Base-by-base conservation (phyloP, 2,113 vertebrate species). In the Hymenochirus boettgeri region DNA sequence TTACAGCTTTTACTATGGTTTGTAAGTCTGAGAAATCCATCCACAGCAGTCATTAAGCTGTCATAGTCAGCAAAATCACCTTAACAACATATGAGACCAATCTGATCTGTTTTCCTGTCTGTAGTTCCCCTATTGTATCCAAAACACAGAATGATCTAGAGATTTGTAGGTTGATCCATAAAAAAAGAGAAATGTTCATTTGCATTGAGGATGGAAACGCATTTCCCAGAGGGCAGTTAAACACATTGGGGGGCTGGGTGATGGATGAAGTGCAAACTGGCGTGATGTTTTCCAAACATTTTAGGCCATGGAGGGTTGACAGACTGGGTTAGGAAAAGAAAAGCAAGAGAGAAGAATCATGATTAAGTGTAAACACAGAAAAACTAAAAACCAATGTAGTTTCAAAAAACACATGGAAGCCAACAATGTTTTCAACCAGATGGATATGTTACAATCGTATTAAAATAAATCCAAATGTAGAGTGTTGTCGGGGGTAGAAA, bases 331-430 rank as follows among this genome's bases (percentile, higher is more conserved):
- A 15, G 39, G 39, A 5, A 42, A 5, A 17, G n/a, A n/a, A 42
- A 42, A 17, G 2, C 1, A 42, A 17, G 2, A 17, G 15, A 5
- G n/a, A 42, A n/a, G 39, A 42, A 42, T 42, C 5, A 17, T 42
- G 39, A 42, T 42, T 42, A 42, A 42, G 39, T 42, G 39, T 42
- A 42, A n/a, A n/a, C 15, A 42, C 39, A n/a, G 39, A 42, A 42
- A 17, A 3, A n/a, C 4, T n/a, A 15, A 6, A 42, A 42, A 42
- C n/a, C 39, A n/a, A 13, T n/a, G 39, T 15, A 39, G 37, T 17
- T 15, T 13, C 6, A n/a, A 6, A n/a, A 42, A 42, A 42, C 39
- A 42, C 39, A 42, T 18, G 17, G 13, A n/a, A 3, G 39, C 13
- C 7, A 4, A 42, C n/a, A n/a, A n/a, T n/a, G n/a, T n/a, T n/a